Conservation (phyloP, 1,140 invertebrate genomes). For the Zaprionus davidi region DNA sequence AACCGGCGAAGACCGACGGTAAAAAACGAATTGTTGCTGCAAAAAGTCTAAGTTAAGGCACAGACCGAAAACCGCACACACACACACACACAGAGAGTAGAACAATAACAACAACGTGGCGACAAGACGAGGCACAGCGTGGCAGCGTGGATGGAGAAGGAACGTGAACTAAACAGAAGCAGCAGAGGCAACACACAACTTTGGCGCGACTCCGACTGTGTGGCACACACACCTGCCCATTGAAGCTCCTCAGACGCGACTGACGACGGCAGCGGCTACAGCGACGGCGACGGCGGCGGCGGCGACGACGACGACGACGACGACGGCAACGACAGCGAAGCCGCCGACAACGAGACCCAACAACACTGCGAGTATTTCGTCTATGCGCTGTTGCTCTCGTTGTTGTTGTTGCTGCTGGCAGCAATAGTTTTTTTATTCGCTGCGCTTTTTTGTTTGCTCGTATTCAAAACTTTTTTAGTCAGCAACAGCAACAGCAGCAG, state of each 20-base stretch:
- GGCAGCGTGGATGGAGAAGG: not conserved
- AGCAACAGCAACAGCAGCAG: slow-evolving; percentile 38
- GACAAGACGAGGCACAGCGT: slow-evolving; percentile 8
- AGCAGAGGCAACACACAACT: slow-evolving; percentile 28
- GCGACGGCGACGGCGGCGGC: slow-evolving; percentile 34
- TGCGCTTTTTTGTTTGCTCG: slow-evolving; percentile 22
- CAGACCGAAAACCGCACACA: slow-evolving; percentile 6
- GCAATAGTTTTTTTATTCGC: slow-evolving; percentile 43
- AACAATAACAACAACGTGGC: slow-evolving; percentile 18
- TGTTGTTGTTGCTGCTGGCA: slow-evolving; percentile 35
- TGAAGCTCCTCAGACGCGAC: slow-evolving; percentile 83
- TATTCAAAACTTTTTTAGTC: slow-evolving; percentile 58
- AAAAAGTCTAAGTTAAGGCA: slow-evolving; percentile 10
- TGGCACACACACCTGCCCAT: slow-evolving; percentile 78
- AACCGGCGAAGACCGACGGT: slow-evolving; percentile 33
- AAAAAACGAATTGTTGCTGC: slow-evolving; percentile 38
- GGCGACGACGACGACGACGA: not conserved
- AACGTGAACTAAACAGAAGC: not conserved
- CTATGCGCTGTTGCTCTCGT: slow-evolving; percentile 50
- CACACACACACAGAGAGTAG: slow-evolving; percentile 25
- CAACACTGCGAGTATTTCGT: slow-evolving; percentile 72
- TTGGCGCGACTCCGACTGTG: slow-evolving; percentile 63
- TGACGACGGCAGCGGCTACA: slow-evolving; percentile 67
- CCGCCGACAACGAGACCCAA: slow-evolving; percentile 44
- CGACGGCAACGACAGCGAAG: slow-evolving; percentile 47